A percentile compares a stretch with the other conserved stretches of the same genome.
Evolutionary conservation across 2,113 vertebrate species (phyloP).

Genomic region (Malaclemys terrapin): DNA sequence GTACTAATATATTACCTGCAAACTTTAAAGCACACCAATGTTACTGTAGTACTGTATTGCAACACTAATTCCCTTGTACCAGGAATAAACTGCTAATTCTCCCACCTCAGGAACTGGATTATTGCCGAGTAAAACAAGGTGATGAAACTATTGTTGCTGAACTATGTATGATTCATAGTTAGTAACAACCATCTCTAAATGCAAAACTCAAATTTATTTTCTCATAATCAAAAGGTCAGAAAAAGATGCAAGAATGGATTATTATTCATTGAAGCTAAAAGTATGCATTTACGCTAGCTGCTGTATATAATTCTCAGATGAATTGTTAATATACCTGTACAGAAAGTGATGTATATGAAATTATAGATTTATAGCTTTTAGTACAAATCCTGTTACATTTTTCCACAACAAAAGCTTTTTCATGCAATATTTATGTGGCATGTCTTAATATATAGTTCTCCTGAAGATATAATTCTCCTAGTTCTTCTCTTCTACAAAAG

Average conservation of each 20-base stretch:
- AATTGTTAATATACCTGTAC: conserved; percentile 37
- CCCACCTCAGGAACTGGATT: conserved; percentile 25
- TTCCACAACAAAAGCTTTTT: conserved; percentile 59
- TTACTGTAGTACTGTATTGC: neutral
- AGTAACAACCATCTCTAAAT: conserved; percentile 56
- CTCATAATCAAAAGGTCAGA: conserved; percentile 63
- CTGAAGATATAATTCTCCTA: conserved; percentile 43
- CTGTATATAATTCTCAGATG: neutral
- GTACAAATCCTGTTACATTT: conserved; percentile 47
- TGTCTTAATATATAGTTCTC: conserved; percentile 16
- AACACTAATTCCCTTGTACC: conserved; percentile 29
- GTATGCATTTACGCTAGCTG: conserved; percentile 5
- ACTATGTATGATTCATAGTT: conserved; percentile 36
- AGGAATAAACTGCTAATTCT: neutral
- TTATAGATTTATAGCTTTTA: conserved; percentile 26
- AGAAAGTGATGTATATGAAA: conserved; percentile 27
- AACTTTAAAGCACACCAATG: neutral
- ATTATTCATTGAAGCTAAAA: conserved; percentile 47
- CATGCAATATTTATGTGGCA: conserved; percentile 40
- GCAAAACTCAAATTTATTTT: conserved; percentile 48
- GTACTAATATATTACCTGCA: neutral
- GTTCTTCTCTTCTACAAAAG: neutral
- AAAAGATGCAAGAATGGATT: conserved; percentile 56
- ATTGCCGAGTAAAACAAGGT: conserved; percentile 32
- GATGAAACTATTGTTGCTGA: conserved; percentile 56